Percentiles rank a stretch among this genome's conserved stretches.
Evolutionary conservation across 2,797 vertebrate genomes (phyloP).

Genomic region (Acridotheres tristis): DNA sequence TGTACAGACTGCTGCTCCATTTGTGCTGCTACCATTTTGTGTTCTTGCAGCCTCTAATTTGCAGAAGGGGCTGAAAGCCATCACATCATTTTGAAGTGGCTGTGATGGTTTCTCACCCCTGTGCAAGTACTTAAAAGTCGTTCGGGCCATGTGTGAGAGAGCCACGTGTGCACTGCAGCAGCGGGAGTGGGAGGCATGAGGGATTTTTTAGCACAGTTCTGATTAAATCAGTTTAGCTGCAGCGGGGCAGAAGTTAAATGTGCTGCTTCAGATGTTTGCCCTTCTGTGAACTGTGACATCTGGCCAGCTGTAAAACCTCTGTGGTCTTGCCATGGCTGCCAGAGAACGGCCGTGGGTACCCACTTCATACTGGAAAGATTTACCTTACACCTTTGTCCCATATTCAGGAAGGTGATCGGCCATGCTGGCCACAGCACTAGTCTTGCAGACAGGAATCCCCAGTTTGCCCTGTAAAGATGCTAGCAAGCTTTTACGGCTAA

Average conservation of each 20-base stretch:
- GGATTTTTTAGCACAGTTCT: background rate
- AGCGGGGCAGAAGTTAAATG: background rate
- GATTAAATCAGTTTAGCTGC: conserved; percentile 44
- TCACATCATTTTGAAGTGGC: conserved; percentile 31
- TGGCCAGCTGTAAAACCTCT: conserved; percentile 43
- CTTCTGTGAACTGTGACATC: conserved; percentile 56
- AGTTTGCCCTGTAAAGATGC: background rate
- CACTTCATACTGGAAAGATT: background rate
- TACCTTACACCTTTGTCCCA: background rate
- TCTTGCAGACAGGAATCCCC: background rate
- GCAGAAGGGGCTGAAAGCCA: conserved; percentile 9
- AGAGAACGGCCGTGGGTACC: background rate
- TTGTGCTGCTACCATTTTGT: conserved; percentile 7
- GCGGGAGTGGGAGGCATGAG: background rate
- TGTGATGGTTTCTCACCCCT: conserved; percentile 13
- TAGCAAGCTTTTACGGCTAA: background rate
- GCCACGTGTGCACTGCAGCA: background rate
- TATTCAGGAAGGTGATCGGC: background rate
- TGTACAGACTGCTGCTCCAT: background rate
- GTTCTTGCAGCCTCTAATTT: background rate
- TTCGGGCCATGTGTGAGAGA: background rate
- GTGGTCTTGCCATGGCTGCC: background rate
- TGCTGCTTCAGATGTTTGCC: conserved; percentile 32
- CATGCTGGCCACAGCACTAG: background rate
- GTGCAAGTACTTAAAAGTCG: background rate